Evolutionary conservation across 2,797 vertebrate genomes (phyloP), one percentile per base, ranked within the genome.

Genomic region (Rhabdomys pumilio): DNA sequence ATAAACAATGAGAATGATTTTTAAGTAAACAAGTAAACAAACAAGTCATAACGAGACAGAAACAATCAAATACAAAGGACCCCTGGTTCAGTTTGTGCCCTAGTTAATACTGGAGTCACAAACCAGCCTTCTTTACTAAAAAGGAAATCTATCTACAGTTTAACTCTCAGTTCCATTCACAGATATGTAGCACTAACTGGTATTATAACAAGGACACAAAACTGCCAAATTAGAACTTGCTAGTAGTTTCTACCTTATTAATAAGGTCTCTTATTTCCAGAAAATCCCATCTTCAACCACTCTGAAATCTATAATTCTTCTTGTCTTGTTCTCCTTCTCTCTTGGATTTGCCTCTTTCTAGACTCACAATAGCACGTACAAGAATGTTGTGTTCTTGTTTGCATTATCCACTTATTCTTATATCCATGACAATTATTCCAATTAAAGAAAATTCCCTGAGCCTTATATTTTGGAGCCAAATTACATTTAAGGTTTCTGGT

Each of bases 391-490:
- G n/a, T 63, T 94, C 81, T 72, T 95, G 13, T 93, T 97, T 53
- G 38, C 67, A 20, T 80, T 88, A 94, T 20, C 38, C 55, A 41
- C 86, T 81, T 75, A 77, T 53, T n/a, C 86, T 81, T 75, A 75
- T 53, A 90, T n/a, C 55, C 76, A 91, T 38, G 55, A 90, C 73
- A 96, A 65, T 90, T 91, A 80, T 44, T 89, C 22, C 11, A 95
- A 34, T 93, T 96, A 90, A 97, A 61, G 69, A 91, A 95, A 93
- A 95, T 90, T 92, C 50, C n/a, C 59, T 38, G 19, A 93, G 57
- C 50, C 47, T 73, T 92, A 20, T 75, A 94, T 92, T 96, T 92
- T 76, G 13, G 24, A 90, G 72, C 3, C 15, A 89, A 96, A 94
- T 97, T 94, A 92, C 87, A 94, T 77, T 83, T 90, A 82, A 80